Evolutionary conservation across 2,797 vertebrate genomes (phyloP).

Genomic region (Astyanax mexicanus): DNA sequence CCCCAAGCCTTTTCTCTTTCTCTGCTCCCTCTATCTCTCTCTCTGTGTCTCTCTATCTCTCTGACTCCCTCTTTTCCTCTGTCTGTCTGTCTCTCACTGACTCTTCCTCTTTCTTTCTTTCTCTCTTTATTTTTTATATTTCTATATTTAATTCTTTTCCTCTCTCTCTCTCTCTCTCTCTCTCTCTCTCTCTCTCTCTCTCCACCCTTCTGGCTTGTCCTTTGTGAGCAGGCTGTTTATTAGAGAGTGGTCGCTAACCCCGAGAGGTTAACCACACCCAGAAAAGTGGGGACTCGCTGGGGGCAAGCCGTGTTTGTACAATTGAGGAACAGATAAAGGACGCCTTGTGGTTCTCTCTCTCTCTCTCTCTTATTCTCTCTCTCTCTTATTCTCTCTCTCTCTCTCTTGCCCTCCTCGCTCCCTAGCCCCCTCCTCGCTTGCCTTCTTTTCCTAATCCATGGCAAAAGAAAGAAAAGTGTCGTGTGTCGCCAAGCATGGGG

Average conservation of each 20-base stretch:
- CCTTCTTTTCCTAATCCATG: conserved; percentile 48
- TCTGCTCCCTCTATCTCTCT: conserved; percentile 50
- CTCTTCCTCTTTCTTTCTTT: conserved; percentile 50
- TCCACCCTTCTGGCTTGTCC: conserved; percentile 63
- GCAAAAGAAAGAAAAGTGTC: conserved; percentile 66
- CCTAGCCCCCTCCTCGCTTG: conserved; percentile 28
- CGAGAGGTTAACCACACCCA: conserved; percentile 73
- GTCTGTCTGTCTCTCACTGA: conserved; percentile 40
- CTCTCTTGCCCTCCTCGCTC: conserved; percentile 36
- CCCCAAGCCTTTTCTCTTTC: conserved; percentile 35
- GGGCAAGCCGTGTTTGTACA: conserved; percentile 71
- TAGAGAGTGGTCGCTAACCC: conserved; percentile 73
- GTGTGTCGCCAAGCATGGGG: conserved; percentile 64
- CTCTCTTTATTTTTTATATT: conserved; percentile 53
- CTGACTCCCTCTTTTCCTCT: conserved; percentile 24
- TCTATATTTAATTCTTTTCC: conserved; percentile 51
- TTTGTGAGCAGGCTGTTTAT: conserved; percentile 75
- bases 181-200: conserved; percentile 39
- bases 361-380: conserved; percentile 41
- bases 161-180: conserved; percentile 59
- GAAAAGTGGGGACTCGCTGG: conserved; percentile 62
- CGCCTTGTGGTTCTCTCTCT: conserved; percentile 61
- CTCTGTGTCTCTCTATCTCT: conserved; percentile 52
- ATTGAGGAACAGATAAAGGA: conserved; percentile 65
- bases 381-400: conserved; percentile 47